Evolutionary conservation across 2,113 vertebrate species (phyloP).

Genomic region (Motacilla alba): DNA sequence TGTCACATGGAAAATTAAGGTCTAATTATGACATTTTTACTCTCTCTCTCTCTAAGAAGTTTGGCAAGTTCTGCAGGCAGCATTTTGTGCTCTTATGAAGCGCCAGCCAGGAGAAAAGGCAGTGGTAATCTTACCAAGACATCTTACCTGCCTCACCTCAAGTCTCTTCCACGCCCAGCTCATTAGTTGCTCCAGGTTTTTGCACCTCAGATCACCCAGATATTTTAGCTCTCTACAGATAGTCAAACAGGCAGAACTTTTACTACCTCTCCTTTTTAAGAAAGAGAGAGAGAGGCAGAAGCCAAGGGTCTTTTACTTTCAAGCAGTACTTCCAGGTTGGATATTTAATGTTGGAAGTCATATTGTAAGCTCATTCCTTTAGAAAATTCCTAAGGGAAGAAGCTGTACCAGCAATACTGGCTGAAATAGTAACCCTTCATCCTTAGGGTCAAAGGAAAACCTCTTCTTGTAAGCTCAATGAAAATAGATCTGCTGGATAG

Average conservation of each 20-base stretch:
- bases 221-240: background rate
- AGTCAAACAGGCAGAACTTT: background rate
- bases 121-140: background rate
- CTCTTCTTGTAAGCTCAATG: background rate
- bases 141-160: background rate
- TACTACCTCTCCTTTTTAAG: background rate
- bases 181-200: background rate
- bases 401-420: background rate
- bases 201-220: background rate
- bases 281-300: background rate
- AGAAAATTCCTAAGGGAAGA: constrained; percentile 26
- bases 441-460: constrained; percentile 37
- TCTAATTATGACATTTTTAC: background rate
- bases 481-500: background rate
- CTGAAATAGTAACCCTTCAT: constrained; percentile 46
- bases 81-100: background rate
- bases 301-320: constrained; percentile 22
- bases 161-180: background rate
- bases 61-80: background rate
- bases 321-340: constrained; percentile 2
- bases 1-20: background rate
- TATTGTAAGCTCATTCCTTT: background rate
- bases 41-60: background rate
- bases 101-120: background rate
- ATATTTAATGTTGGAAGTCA: constrained; percentile 38